Evolutionary conservation across 2,888 invertebrate species (phyloP).

Genomic region (Caenorhabditis afra): DNA sequence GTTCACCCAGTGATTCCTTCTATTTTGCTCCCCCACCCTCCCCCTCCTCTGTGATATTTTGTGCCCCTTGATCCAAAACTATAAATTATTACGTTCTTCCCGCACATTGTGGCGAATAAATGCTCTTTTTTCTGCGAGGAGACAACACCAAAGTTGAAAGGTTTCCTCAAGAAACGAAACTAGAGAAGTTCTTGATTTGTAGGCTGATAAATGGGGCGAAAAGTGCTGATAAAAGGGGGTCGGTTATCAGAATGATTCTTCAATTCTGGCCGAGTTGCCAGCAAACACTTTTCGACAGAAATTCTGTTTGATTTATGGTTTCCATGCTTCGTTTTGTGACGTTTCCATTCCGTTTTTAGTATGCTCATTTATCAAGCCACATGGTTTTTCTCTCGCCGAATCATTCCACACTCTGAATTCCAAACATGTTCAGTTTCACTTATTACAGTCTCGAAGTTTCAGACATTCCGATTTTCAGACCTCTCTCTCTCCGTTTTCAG

Average conservation of each 20-base stretch:
- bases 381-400: slow-evolving; percentile 15
- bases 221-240: slow-evolving; percentile 24
- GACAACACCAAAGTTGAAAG: neutral
- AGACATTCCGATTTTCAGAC: neutral
- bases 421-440: slow-evolving; percentile 28
- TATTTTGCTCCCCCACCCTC: neutral
- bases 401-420: slow-evolving; percentile 14
- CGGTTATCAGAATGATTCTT: slow-evolving; percentile 23
- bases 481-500: neutral
- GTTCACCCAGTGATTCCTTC: slow-evolving; percentile 33
- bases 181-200: slow-evolving; percentile 32
- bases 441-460: neutral
- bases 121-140: neutral
- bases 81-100: slow-evolving; percentile 15
- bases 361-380: slow-evolving; percentile 49
- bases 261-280: slow-evolving; percentile 3
- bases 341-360: slow-evolving; percentile 16
- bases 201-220: slow-evolving; percentile 27
- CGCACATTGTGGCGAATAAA: slow-evolving; percentile 20
- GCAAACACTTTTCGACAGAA: slow-evolving; percentile 1
- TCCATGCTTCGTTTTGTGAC: neutral
- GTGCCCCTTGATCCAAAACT: neutral
- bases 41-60: slow-evolving; percentile 39
- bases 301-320: slow-evolving; percentile 45
- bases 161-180: neutral